Base-by-base conservation (phyloP, 1,140 invertebrate genomes). In the Rhyacophila brunnea region DNA sequence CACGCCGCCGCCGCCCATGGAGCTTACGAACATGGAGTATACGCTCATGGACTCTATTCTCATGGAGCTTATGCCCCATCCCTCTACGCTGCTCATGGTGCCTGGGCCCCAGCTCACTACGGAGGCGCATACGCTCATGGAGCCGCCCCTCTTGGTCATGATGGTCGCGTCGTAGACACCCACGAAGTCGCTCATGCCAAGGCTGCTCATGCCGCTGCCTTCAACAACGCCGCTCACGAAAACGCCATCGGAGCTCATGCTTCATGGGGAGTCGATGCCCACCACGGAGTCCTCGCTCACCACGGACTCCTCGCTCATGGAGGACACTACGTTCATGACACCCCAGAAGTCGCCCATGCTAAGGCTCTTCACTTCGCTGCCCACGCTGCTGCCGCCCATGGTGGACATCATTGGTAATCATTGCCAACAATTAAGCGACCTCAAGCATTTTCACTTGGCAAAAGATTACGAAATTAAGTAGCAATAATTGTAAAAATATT, bases 101-200 rank as follows among this genome's bases (percentile, higher is more conserved):
- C 23, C 23, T 28, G 38, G n/a, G 10, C 13, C 11, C 15, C 20
- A 20, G 47, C 38, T 14, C 36, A 42, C 36, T 17, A 18, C 18
- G 9, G 15, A 11, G 46, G 36, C n/a, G 34, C 18, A 6, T 51
- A 47, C 23, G 46, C 47, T 42, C 34, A 40, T 70, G 71, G 70
- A 71, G 70, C 66, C 67, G 69, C 50, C 67, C 68, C 48, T 72
- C 49, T 38, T 10, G 49, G 36, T 7, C 34, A 38, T 9, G 32
- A 51, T 10, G 49, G 49, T 40, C 73, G 74, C 61, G 72, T 75
- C 20, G 73, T 73, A 36, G 75, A 76, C 51, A 76, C 75, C 51
- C 73, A 73, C 46, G 75, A 75, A 63, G 75, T 76, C 64, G 74
- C 75, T 1, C 75, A 78, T 59, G 75, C 75, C 49, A 74, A 74